phyloP scores from a whole-genome alignment of 2,113 vertebrate species.

The Prionailurus bengalensis region DNA sequence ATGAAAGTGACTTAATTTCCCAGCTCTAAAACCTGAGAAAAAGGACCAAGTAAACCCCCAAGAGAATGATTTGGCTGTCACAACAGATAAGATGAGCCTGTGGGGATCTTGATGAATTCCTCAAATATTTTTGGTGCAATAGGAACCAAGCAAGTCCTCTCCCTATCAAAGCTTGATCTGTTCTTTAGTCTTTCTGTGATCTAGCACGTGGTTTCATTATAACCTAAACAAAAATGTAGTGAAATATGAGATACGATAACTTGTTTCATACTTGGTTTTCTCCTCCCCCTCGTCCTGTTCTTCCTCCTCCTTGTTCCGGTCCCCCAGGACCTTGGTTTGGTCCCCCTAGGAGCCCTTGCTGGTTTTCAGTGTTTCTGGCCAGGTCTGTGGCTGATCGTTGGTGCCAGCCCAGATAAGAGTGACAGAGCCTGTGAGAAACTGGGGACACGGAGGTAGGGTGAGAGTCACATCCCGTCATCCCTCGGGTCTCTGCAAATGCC shows the following conservation, averaged over 20 bases:
- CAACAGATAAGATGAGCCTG: neutral
- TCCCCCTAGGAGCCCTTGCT: neutral
- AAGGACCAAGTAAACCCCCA: neutral
- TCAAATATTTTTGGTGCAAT: neutral
- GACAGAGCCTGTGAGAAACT: neutral
- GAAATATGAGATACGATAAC: neutral
- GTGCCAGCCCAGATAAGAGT: neutral
- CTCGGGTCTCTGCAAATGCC: neutral
- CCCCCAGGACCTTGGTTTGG: neutral
- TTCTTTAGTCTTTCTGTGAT: neutral
- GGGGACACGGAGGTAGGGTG: fast-evolving
- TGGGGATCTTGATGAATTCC: neutral
- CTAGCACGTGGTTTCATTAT: neutral
- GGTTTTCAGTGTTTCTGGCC: neutral
- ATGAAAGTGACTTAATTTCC: neutral
- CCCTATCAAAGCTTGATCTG: neutral
- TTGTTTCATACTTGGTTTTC: neutral
- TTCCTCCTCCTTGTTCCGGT: too few relatives aligned
- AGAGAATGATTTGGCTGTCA: neutral
- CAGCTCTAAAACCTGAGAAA: neutral
- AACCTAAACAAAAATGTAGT: constrained; percentile 18
- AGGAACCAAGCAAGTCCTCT: neutral
- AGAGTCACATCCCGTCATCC: fast-evolving
- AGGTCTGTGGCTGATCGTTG: neutral
- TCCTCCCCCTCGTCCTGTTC: too few relatives aligned